Percentiles rank a stretch among this genome's conserved stretches.
phyloP scores from a whole-genome alignment of 2,797 vertebrate genomes.

The Coilia nasus region DNA sequence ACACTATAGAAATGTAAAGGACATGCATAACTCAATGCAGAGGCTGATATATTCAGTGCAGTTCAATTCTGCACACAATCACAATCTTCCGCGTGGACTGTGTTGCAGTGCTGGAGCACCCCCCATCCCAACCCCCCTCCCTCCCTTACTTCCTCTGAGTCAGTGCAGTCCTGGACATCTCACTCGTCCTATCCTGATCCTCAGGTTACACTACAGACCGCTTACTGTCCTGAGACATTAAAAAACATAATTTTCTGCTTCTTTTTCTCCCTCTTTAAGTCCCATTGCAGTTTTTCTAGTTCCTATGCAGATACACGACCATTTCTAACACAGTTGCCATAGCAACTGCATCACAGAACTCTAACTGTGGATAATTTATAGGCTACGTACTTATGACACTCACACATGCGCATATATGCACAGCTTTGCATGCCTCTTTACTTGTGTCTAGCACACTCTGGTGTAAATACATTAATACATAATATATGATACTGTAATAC shows the following conservation, averaged over 20 bases:
- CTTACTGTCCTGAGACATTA: conserved; percentile 42
- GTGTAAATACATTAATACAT: conserved; percentile 14
- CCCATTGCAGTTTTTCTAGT: conserved; percentile 74
- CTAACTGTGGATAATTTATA: conserved; percentile 78
- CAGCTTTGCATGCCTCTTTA: not conserved
- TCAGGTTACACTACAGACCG: not conserved
- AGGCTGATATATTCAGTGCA: not conserved
- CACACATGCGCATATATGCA: conserved; percentile 33
- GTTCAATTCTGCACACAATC: not conserved
- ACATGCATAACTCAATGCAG: not conserved
- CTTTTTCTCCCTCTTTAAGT: conserved; percentile 61
- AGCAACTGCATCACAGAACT: conserved; percentile 80
- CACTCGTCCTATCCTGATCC: not conserved
- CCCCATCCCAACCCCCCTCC: conserved; percentile 33
- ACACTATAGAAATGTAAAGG: not conserved
- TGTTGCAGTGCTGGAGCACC: not conserved
- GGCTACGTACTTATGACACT: conserved; percentile 64
- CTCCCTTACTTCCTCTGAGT: not conserved
- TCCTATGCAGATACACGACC: conserved; percentile 78
- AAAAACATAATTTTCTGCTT: conserved; percentile 40
- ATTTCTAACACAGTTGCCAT: conserved; percentile 83
- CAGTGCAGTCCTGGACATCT: not conserved
- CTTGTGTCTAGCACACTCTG: not conserved
- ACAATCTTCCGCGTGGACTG: not conserved
- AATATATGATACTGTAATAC: not conserved